Conservation (phyloP, 92 coral and sea anemone species). For the Porites lobata region DNA sequence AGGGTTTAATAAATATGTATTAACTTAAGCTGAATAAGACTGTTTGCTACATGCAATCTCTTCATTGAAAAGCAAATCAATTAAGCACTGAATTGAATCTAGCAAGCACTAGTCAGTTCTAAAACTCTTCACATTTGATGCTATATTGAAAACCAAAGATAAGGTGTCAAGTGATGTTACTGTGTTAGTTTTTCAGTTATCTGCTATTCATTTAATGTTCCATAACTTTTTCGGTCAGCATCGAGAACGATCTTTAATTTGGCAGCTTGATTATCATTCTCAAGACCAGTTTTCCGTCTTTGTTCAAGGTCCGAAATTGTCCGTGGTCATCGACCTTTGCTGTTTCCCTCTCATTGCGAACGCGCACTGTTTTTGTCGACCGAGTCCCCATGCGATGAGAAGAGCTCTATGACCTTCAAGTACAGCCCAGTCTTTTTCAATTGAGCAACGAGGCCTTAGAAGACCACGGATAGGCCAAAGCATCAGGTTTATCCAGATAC, state of each 20-base stretch:
- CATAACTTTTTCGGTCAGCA: constrained; percentile 48
- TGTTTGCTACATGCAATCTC: too few relatives aligned
- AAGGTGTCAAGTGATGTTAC: too few relatives aligned
- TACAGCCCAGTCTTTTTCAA: constrained; percentile 89
- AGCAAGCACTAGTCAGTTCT: too few relatives aligned
- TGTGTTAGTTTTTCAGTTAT: too few relatives aligned
- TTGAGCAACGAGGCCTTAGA: constrained; percentile 76
- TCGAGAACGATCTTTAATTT: constrained; percentile 52
- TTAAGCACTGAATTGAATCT: too few relatives aligned
- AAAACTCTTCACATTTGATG: too few relatives aligned
- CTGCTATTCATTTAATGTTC: constrained; percentile 56
- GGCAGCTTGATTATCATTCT: constrained; percentile 46
- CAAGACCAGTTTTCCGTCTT: background rate
- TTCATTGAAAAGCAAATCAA: too few relatives aligned
- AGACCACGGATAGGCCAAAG: constrained; percentile 86
- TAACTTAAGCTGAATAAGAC: too few relatives aligned
- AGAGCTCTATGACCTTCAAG: constrained; percentile 76
- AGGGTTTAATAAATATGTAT: too few relatives aligned
- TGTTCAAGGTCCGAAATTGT: constrained; percentile 17
- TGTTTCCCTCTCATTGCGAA: constrained; percentile 9
- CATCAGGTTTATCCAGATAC: constrained; percentile 90
- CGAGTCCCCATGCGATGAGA: constrained; percentile 56
- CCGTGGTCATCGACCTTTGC: background rate
- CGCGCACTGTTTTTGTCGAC: constrained; percentile 17
- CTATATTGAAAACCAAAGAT: too few relatives aligned